Conservation (phyloP, 2,888 invertebrate genomes). For the Leptopilina myrica region DNA sequence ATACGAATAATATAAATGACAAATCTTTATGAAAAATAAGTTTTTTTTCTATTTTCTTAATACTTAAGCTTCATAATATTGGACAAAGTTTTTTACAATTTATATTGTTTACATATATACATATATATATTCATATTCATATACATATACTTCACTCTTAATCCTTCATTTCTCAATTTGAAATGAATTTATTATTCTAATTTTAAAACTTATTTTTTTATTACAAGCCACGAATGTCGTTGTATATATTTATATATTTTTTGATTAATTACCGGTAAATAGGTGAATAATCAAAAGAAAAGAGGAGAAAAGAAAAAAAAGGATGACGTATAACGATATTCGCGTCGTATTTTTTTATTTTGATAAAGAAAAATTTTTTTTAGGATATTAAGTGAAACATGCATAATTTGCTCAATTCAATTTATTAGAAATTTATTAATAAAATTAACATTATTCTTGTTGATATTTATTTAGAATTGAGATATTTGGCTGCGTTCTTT, state of each 20-base stretch:
- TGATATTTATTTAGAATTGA: constrained; percentile 27
- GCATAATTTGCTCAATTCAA: constrained; percentile 26
- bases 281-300: neutral
- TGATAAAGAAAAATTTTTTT: neutral
- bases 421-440: constrained; percentile 10
- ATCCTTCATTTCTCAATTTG: neutral
- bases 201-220: neutral
- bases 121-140: too few relatives aligned
- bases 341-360: neutral
- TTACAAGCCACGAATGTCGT: neutral
- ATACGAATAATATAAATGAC: neutral
- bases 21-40: constrained; percentile 18
- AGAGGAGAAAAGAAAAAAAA: neutral
- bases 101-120: neutral
- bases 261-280: neutral
- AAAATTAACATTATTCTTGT: constrained; percentile 7
- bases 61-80: too few relatives aligned
- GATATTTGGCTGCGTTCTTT: constrained; percentile 20
- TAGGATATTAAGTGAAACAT: neutral
- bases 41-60: constrained; percentile 18
- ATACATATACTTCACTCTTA: neutral
- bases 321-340: neutral
- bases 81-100: constrained; percentile 3
- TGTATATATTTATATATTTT: neutral
- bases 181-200: neutral